A percentile compares a stretch with the other conserved stretches of the same genome.
Conservation (phyloP, 1,140 invertebrate genomes). For the Hypsibius dujardini region DNA sequence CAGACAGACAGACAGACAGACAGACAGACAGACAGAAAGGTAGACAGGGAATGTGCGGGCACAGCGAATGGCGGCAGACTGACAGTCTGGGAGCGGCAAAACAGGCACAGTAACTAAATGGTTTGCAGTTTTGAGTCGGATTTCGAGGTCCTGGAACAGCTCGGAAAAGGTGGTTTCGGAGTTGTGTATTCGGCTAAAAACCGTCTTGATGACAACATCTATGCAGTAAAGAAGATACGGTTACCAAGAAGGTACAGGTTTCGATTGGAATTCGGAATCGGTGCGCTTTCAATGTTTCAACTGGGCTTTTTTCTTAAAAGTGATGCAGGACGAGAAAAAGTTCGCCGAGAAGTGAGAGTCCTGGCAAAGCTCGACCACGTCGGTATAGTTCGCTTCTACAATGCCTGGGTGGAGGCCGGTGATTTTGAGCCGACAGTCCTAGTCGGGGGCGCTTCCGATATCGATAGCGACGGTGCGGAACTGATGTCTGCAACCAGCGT, state of each 20-base stretch:
- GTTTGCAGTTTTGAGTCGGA: slow-evolving; percentile 32
- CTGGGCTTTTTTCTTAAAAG: slow-evolving; percentile 37
- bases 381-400: slow-evolving; percentile 60
- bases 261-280: background rate
- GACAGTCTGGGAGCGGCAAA: too few relatives aligned
- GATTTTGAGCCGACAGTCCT: slow-evolving; percentile 19
- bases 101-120: too few relatives aligned
- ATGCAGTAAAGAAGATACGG: slow-evolving; percentile 83
- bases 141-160: slow-evolving; percentile 32
- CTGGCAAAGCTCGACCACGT: slow-evolving; percentile 80
- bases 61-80: too few relatives aligned
- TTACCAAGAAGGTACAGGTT: slow-evolving; percentile 53
- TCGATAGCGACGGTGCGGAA: slow-evolving; percentile 3
- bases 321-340: slow-evolving; percentile 55
- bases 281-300: background rate
- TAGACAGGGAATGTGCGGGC: too few relatives aligned
- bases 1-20: too few relatives aligned
- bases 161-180: slow-evolving; percentile 64
- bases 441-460: background rate
- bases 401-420: slow-evolving; percentile 33
- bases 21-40: too few relatives aligned
- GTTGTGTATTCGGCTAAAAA: slow-evolving; percentile 88
- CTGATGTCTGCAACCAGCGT: background rate
- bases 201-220: slow-evolving; percentile 78
- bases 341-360: slow-evolving; percentile 79